Evolutionary conservation across 2,888 invertebrate species (phyloP), one percentile per base, ranked within the genome.

Genomic region (Erannis defoliaria): DNA sequence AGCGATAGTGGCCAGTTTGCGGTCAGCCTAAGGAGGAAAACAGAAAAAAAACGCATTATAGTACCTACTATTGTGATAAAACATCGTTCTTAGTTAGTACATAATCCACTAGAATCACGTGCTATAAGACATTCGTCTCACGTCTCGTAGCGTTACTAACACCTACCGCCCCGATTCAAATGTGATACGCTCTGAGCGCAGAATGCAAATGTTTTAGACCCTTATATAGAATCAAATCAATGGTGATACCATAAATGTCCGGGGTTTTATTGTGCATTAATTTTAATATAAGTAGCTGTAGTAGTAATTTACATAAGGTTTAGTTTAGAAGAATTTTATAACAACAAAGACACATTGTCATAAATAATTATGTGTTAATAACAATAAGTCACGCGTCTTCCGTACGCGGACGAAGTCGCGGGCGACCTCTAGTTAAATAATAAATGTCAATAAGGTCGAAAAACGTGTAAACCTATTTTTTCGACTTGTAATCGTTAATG

Each of bases 141-240:
- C 59, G 54, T 60, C n/a, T 0, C 9, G n/a, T 3, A 16, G 19
- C 10, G n/a, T n/a, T 31, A 40, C 38, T 37, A 54, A 54, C 59
- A 60, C 54, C 43, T 45, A 21, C 54, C 54, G 29, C 40, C 31
- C 26, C 33, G 48, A 60, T 54, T 49, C 48, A 16, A 18, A 58
- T 31, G 19, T 33, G 58, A 46, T 58, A 51, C 31, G 29, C 50
- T n/a, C n/a, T 29, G 14, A 10, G 33, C 12, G 31, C 31, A 51
- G 26, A 51, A 50, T 43, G 19, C 18, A 18, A 53, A 58, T 58
- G 45, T 37, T 42, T 21, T 40, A 14, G 10, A n/a, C 26, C 18
- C 10, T 3, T 21, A 23, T 5, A 43, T 35, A 8, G 26, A n/a
- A n/a, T n/a, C n/a, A n/a, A n/a, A n/a, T n/a, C n/a, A 43, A 37